phyloP scores from a whole-genome alignment of 1,140 invertebrate genomes.

The Spodoptera litura region DNA sequence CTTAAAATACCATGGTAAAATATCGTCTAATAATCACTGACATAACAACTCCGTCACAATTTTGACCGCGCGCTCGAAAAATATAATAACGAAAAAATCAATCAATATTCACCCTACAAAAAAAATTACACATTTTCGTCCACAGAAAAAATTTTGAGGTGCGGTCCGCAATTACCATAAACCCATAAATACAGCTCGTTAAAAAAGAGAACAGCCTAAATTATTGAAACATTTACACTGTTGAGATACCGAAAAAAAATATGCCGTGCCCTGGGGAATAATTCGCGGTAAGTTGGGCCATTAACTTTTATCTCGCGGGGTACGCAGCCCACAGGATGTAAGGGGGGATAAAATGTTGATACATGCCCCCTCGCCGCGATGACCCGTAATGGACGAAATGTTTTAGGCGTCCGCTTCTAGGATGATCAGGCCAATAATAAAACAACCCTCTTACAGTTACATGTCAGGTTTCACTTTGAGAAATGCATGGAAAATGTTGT shows the following conservation, averaged over 20 bases:
- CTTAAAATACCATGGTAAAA: too few species aligned
- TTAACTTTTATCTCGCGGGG: conserved; percentile 72
- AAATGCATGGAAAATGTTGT: too few species aligned
- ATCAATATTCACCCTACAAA: conserved; percentile 7
- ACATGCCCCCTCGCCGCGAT: conserved; percentile 37
- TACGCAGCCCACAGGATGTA: conserved; percentile 45
- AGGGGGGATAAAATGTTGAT: conserved; percentile 45
- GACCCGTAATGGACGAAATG: conserved; percentile 41
- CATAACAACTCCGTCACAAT: neutral
- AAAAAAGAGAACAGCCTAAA: conserved; percentile 49
- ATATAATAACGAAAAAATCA: neutral
- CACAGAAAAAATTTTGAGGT: neutral
- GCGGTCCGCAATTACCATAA: conserved; percentile 39
- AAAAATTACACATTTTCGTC: neutral
- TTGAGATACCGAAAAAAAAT: conserved; percentile 66
- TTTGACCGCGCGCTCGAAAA: neutral
- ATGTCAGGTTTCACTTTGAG: neutral
- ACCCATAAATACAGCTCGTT: conserved; percentile 42
- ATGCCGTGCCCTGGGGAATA: conserved; percentile 63
- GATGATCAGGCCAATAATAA: conserved; percentile 11
- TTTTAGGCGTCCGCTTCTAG: conserved; percentile 6
- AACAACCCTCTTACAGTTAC: neutral
- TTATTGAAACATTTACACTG: conserved; percentile 67
- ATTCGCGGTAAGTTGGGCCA: conserved; percentile 73
- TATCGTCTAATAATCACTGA: neutral